Evolutionary conservation across 2,888 invertebrate genomes (phyloP), one percentile per base, ranked within the genome.

Genomic region (Eustalomyia histrio): DNA sequence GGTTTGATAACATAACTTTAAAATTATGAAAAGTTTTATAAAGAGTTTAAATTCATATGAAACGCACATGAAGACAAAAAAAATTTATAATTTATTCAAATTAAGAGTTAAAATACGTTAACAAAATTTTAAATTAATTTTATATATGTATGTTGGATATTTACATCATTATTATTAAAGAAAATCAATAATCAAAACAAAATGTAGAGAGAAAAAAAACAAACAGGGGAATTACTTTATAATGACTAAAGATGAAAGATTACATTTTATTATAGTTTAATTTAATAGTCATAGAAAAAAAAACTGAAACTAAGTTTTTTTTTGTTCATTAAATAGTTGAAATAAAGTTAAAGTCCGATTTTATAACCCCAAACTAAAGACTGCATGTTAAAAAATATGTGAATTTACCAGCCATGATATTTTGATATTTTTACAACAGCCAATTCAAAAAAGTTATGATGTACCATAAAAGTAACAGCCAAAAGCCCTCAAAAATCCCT

Each of bases 81-180:
- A 64, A 52, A 53, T 4, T 65, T 52, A 17, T 71, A 79, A 75
- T 76, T 63, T 80, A 76, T 80, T 18, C 57, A 72, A 68, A 71
- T 76, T 80, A 67, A 57, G 16, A 61, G 10, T 64, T 24, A 53
- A 52, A 60, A 53, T 39, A 80, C 39, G n/a, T 50, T 67, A 61
- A 43, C 10, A 10, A 63, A 76, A 67, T 68, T 43, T 57, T 68
- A 72, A 76, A 76, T 76, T 76, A 43, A 75, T 50, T 72, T 69
- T 24, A 1, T n/a, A n/a, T n/a, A n/a, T n/a, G n/a, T 29, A 6
- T 29, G 29, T 4, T 29, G 6, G 2, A 18, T 53, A n/a, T 60
- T 39, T 53, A n/a, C 6, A n/a, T 47, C n/a, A 47, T n/a, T 47
- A 47, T 47, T 47, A 47, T 47, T n/a, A 47, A 47, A 47, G 43